Percentiles rank a stretch among this genome's conserved stretches.
These are phyloP conservation scores for Drosophila gaucha DNA, from an alignment of 2,888 invertebrate genomes.

Conservation along the genomic window DNA sequence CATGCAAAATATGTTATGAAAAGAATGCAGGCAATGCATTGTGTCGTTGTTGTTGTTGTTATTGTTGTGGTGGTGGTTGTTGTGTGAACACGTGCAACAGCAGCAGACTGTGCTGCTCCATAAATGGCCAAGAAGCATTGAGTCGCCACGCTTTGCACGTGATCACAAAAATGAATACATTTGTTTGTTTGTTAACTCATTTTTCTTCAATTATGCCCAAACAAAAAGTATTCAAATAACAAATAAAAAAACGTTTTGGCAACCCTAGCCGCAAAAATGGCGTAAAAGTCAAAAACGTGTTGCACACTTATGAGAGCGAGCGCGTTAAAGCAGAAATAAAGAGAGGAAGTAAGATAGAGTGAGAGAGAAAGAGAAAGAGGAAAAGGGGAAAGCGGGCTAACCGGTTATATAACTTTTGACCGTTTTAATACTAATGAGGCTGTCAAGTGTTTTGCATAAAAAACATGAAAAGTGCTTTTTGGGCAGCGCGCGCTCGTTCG, in stretches of 20 bases:
- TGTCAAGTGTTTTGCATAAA: constrained; percentile 72
- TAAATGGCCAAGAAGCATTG: constrained; percentile 61
- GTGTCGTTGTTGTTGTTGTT: constrained; percentile 36
- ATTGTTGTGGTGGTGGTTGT: constrained; percentile 36
- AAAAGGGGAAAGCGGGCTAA: background rate
- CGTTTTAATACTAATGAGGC: constrained; percentile 73
- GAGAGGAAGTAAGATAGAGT: background rate
- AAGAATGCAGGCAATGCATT: constrained; percentile 63
- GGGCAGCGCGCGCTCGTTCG: constrained; percentile 13
- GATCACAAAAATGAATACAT: constrained; percentile 67
- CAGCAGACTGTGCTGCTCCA: constrained; percentile 42
- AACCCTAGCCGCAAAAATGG: constrained; percentile 9
- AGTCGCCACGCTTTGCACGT: constrained; percentile 49
- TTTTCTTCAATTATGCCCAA: constrained; percentile 77
- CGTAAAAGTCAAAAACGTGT: constrained; percentile 42
- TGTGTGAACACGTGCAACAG: constrained; percentile 53
- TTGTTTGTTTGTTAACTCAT: constrained; percentile 77
- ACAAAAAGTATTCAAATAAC: constrained; percentile 53
- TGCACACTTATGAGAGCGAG: constrained; percentile 53
- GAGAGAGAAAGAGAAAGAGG: background rate
- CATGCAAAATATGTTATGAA: constrained; percentile 77
- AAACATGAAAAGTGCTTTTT: constrained; percentile 39
- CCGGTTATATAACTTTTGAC: constrained; percentile 42
- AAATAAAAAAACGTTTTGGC: constrained; percentile 24
- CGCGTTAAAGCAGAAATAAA: constrained; percentile 43